Conservation (phyloP, 1,140 invertebrate genomes). For the Calliphora vicina region DNA sequence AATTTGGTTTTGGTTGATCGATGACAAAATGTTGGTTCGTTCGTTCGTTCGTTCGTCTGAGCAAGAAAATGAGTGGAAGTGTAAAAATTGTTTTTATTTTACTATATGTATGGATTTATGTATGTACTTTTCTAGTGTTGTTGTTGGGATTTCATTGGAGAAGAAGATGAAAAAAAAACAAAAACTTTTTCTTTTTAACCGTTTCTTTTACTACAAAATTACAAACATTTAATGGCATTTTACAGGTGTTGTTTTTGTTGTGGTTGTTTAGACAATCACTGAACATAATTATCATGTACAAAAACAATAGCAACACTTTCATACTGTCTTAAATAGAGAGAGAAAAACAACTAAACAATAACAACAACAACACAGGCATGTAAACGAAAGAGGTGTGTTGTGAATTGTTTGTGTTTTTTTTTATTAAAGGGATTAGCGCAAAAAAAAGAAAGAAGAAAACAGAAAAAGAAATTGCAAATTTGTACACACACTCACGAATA, state of each 20-base stretch:
- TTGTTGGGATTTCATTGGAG: neutral
- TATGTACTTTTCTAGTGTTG: neutral
- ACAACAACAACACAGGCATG: neutral
- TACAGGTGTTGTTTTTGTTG: neutral
- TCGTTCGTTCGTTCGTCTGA: neutral
- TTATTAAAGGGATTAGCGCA: neutral
- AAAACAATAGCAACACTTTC: slow-evolving; percentile 12
- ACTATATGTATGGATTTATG: too few relatives aligned
- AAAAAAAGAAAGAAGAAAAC: neutral
- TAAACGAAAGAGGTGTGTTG: neutral
- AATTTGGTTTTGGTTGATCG: slow-evolving; percentile 4
- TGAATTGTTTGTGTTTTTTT: neutral
- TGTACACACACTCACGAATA: neutral
- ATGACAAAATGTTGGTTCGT: neutral
- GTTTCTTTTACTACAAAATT: slow-evolving; percentile 22
- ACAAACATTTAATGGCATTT: slow-evolving; percentile 14
- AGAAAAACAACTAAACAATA: neutral
- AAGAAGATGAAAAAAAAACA: neutral
- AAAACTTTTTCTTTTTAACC: neutral
- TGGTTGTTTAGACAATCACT: slow-evolving; percentile 15
- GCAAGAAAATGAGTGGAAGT: slow-evolving; percentile 5
- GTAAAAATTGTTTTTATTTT: neutral
- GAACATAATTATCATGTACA: slow-evolving; percentile 15
- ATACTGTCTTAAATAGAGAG: neutral
- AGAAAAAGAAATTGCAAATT: neutral